These are phyloP conservation scores for Notothenia coriiceps DNA, from an alignment of 2,113 vertebrate species.

Conservation along the genomic window DNA sequence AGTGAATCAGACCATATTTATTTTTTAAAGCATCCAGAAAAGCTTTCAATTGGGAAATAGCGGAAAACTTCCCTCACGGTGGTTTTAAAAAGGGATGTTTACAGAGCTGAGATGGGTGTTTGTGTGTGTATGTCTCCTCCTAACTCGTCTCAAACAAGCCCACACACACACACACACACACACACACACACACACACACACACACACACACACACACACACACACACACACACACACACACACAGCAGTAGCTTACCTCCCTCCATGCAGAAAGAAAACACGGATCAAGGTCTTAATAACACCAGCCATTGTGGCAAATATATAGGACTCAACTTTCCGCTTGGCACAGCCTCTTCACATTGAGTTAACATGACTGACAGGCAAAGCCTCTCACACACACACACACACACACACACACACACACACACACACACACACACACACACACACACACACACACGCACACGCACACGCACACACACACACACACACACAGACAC, in stretches of 20 bases:
- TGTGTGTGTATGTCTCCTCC: slow-evolving; percentile 12
- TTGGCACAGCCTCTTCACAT: slow-evolving; percentile 72
- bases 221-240: too few species aligned
- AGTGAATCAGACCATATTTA: slow-evolving; percentile 10
- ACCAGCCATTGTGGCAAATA: slow-evolving; percentile 70
- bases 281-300: slow-evolving; percentile 77
- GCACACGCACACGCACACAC: not conserved
- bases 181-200: not conserved
- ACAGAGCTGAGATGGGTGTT: slow-evolving; percentile 14
- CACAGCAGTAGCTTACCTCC: slow-evolving; percentile 56
- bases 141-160: slow-evolving; percentile 4
- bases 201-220: not conserved
- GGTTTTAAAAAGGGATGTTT: slow-evolving; percentile 43
- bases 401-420: slow-evolving; percentile 22
- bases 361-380: slow-evolving; percentile 80
- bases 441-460: too few species aligned
- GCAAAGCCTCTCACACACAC: slow-evolving; percentile 37
- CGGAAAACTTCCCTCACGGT: slow-evolving; percentile 1
- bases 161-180: not conserved
- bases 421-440: slow-evolving; percentile 12
- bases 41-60: slow-evolving; percentile 24
- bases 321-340: slow-evolving; percentile 70
- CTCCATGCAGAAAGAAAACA: slow-evolving; percentile 72
- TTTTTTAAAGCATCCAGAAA: slow-evolving; percentile 21
- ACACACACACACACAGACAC: not conserved